phyloP scores from a whole-genome alignment of 2,888 invertebrate genomes.

The Parochlus steinenii region DNA sequence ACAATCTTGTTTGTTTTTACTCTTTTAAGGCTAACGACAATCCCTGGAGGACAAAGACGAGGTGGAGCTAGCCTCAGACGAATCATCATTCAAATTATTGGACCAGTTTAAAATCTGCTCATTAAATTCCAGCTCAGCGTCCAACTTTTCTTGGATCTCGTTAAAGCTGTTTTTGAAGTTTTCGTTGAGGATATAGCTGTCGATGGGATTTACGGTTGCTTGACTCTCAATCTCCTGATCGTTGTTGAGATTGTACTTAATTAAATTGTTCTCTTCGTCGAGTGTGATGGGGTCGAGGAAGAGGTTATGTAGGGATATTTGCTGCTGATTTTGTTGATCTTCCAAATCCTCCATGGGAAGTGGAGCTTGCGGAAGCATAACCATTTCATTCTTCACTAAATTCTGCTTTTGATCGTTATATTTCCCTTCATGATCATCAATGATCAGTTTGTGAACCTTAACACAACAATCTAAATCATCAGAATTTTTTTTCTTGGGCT shows the following conservation, averaged over 20 bases:
- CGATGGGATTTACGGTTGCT: no score
- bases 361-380: neutral
- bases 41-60: no score
- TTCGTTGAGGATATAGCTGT: conserved; percentile 3
- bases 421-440: conserved; percentile 5
- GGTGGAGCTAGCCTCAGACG: conserved; percentile 8
- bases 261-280: conserved; percentile 11
- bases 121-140: conserved; percentile 12
- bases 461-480: neutral
- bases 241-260: conserved; percentile 9
- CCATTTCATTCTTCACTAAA: conserved; percentile 6
- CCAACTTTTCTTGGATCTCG: conserved; percentile 12
- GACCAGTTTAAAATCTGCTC: conserved; percentile 12
- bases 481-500: conserved; percentile 4
- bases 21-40: conserved; percentile 3
- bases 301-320: conserved; percentile 8
- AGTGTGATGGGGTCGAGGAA: conserved; percentile 11
- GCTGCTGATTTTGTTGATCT: conserved; percentile 9
- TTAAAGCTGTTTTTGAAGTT: conserved; percentile 12
- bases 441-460: neutral
- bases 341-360: neutral
- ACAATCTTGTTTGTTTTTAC: conserved; percentile 7
- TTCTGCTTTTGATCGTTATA: conserved; percentile 2
- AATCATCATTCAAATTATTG: conserved; percentile 8
- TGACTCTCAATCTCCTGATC: conserved; percentile 10